phyloP scores from a whole-genome alignment of 2,113 vertebrate genomes.

The Mola mola region DNA sequence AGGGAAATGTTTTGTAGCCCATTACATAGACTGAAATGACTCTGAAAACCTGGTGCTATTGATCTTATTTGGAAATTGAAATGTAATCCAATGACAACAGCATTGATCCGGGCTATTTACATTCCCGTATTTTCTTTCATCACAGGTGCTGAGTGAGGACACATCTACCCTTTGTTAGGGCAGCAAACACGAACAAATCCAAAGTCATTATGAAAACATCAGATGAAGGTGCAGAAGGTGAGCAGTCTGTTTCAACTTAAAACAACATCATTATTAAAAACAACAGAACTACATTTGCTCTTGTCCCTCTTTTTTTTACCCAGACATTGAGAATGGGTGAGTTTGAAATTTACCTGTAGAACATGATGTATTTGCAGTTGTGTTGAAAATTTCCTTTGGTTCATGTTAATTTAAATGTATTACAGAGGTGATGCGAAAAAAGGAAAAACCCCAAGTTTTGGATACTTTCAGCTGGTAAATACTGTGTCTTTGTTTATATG shows the following conservation, averaged over 20 bases:
- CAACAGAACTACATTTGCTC: neutral
- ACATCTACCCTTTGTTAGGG: no score
- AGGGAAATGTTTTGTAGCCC: no score
- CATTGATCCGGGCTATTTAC: no score
- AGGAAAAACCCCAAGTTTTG: constrained; percentile 66
- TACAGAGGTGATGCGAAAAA: constrained; percentile 65
- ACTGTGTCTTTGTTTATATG: neutral
- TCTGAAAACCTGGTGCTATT: no score
- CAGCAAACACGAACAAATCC: constrained; percentile 46
- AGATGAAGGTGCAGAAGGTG: constrained; percentile 33
- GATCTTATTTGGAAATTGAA: no score
- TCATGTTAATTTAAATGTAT: constrained; percentile 11
- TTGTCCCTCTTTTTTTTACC: constrained; percentile 8
- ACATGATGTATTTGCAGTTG: constrained; percentile 3
- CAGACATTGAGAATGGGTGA: constrained; percentile 51
- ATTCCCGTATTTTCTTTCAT: no score
- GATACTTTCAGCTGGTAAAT: constrained; percentile 83
- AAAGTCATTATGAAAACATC: neutral
- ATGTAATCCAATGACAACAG: no score
- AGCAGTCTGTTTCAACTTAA: neutral
- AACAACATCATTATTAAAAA: neutral
- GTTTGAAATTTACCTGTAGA: constrained; percentile 4
- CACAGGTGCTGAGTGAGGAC: no score
- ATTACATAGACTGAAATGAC: no score
- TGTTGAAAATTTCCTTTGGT: neutral